A percentile compares a stretch with the other conserved stretches of the same genome.
Conservation (phyloP, 1,140 invertebrate species). For the Belonocnema kinseyi region DNA sequence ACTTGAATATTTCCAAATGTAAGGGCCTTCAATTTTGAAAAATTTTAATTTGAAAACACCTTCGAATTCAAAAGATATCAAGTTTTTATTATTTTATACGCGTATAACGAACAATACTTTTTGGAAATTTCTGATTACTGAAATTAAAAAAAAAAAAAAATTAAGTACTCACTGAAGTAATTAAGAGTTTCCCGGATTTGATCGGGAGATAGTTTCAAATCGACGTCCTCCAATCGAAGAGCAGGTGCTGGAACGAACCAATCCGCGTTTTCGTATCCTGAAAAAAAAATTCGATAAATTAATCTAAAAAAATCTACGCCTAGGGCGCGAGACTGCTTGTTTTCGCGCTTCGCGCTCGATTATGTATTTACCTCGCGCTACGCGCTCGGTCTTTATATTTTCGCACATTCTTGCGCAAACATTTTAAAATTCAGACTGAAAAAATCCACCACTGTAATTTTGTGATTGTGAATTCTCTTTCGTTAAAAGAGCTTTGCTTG, state of each 20-base stretch:
- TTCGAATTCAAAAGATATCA: background rate
- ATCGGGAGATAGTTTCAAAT: slow-evolving; percentile 92
- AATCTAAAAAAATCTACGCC: too few relatives aligned
- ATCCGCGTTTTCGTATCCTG: slow-evolving; percentile 95
- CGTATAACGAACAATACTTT: background rate
- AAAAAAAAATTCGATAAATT: slow-evolving; percentile 54
- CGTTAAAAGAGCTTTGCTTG: too few relatives aligned
- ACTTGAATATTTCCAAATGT: too few relatives aligned
- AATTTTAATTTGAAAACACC: background rate
- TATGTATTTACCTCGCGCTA: too few relatives aligned
- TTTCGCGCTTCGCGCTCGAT: too few relatives aligned
- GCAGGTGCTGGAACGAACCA: slow-evolving; percentile 94
- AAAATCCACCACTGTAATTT: too few relatives aligned
- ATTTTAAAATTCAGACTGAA: too few relatives aligned
- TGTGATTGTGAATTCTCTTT: too few relatives aligned
- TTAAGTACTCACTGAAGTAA: slow-evolving; percentile 94
- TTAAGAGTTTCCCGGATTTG: slow-evolving; percentile 96
- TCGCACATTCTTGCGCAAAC: too few relatives aligned
- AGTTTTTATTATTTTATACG: background rate
- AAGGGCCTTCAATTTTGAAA: too few relatives aligned
- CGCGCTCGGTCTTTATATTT: too few relatives aligned
- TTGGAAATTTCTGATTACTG: background rate
- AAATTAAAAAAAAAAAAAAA: slow-evolving; percentile 17
- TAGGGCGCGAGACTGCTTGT: too few relatives aligned
- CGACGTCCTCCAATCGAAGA: slow-evolving; percentile 82